Percentiles rank a stretch among this genome's conserved stretches.
These are phyloP conservation scores for Amblyornis subalaris DNA, from an alignment of 2,113 vertebrate genomes.

Conservation along the genomic window DNA sequence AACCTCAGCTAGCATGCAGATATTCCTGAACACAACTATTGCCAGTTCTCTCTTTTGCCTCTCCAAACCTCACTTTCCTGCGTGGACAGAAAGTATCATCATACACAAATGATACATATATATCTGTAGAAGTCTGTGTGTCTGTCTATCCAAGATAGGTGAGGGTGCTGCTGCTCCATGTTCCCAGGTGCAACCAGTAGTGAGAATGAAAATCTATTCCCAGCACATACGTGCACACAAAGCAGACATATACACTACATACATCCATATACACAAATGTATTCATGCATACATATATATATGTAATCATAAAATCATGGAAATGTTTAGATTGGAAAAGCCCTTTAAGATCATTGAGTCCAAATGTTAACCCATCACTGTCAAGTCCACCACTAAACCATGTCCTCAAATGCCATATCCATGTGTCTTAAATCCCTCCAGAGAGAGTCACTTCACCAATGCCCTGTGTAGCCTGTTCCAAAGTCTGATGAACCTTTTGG, in stretches of 20 bases:
- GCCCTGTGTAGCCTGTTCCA: background rate
- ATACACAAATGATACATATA: background rate
- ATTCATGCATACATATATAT: background rate
- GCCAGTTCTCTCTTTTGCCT: background rate
- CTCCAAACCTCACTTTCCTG: background rate
- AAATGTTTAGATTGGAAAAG: background rate
- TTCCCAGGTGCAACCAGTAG: background rate
- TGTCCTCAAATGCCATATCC: background rate
- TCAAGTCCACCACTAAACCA: background rate
- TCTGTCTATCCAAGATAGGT: background rate
- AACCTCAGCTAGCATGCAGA: background rate
- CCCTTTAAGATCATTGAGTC: background rate
- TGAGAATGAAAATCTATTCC: background rate
- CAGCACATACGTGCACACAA: background rate
- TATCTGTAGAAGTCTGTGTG: too few relatives aligned
- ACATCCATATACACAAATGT: background rate
- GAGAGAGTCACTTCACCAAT: too few relatives aligned
- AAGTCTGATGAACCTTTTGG: background rate
- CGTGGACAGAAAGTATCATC: background rate
- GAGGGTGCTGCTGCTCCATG: background rate
- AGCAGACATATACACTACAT: background rate
- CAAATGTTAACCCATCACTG: background rate
- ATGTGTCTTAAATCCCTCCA: background rate
- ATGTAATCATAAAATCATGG: background rate
- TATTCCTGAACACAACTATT: background rate